Percentiles rank a stretch among this genome's conserved stretches.
Evolutionary conservation across 2,888 invertebrate species (phyloP).

Genomic region (Apotomis betuletana): DNA sequence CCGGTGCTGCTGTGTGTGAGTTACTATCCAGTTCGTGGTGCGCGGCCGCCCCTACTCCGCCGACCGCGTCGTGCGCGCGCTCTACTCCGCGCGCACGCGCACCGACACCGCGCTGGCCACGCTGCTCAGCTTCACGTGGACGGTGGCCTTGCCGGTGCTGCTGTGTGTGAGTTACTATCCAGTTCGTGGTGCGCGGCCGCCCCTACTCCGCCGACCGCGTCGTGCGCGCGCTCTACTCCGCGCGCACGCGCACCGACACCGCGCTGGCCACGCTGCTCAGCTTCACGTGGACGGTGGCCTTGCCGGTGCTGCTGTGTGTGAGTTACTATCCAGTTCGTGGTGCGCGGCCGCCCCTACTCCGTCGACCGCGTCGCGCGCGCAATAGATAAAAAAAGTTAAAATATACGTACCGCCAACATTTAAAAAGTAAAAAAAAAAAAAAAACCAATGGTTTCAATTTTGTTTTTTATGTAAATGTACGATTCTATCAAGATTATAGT

Average conservation of each 20-base stretch:
- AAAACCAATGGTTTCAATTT: no score
- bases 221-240: constrained; percentile 58
- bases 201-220: background rate
- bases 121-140: constrained; percentile 8
- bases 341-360: background rate
- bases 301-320: constrained; percentile 91
- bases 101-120: background rate
- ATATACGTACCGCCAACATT: no score
- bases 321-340: constrained; percentile 51
- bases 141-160: constrained; percentile 8
- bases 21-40: constrained; percentile 38
- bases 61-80: background rate
- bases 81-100: background rate
- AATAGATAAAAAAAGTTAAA: no score
- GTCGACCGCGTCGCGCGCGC: background rate
- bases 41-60: background rate
- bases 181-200: background rate
- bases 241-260: background rate
- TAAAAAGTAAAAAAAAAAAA: no score
- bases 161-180: constrained; percentile 41
- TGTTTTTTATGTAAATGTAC: no score
- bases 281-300: constrained; percentile 9
- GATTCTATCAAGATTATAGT: no score
- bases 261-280: constrained; percentile 2
- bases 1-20: constrained; percentile 91